phyloP scores from a whole-genome alignment of 30 jellyfish, hydroid and myxozoan genomes.

The Aurelia aurita complex sp. Pacific region DNA sequence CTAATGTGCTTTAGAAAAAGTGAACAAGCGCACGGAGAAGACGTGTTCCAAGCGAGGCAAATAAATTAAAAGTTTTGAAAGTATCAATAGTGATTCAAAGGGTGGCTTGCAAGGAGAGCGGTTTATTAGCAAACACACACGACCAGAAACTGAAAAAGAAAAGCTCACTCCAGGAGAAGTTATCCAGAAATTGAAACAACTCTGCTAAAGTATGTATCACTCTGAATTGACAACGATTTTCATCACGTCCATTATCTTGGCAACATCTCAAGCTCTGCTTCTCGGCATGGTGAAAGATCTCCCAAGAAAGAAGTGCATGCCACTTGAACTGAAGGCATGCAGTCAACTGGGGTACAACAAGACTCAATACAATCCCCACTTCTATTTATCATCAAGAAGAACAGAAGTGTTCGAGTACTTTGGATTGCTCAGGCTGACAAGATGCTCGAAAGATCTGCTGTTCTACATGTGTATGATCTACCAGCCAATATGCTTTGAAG shows the following conservation, averaged over 20 bases:
- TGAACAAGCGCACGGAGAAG: neutral
- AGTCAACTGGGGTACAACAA: conserved; percentile 80
- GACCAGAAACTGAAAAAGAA: neutral
- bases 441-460: conserved; percentile 66
- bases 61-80: too few species aligned
- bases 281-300: conserved; percentile 35
- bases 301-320: conserved; percentile 51
- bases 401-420: conserved; percentile 56
- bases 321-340: conserved; percentile 61
- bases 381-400: conserved; percentile 35
- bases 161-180: neutral
- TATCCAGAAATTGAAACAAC: too few species aligned
- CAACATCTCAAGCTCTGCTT: conserved; percentile 10
- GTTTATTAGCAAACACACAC: neutral
- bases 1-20: neutral
- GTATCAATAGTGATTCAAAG: neutral
- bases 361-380: conserved; percentile 54
- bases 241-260: neutral
- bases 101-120: neutral
- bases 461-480: conserved; percentile 82
- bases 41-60: neutral
- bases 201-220: too few species aligned
- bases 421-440: conserved; percentile 46
- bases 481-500: conserved; percentile 82
- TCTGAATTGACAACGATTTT: neutral